Base-by-base conservation (phyloP, 2,888 invertebrate genomes). In the Ornithoptera priamus region DNA sequence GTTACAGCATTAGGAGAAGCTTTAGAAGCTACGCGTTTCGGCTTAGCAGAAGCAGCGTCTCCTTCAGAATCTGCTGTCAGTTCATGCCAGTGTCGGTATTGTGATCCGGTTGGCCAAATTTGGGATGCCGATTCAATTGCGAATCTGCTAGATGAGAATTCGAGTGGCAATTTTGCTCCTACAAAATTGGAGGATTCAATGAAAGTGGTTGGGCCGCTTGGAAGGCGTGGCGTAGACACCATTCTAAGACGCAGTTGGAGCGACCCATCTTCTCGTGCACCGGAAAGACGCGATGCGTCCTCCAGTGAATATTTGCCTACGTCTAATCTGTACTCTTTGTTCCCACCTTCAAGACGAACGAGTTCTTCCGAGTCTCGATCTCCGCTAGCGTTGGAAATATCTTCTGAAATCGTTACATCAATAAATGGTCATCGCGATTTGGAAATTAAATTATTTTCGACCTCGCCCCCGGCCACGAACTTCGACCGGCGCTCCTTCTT, bases 371-470 rank as follows among this genome's bases (percentile, higher is more conserved):
- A 89, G 77, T 89, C 88, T 70, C 89, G 85, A 75, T 92, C 85
- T 78, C 88, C 89, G 64, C 91, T 87, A 74, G 90, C 88, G 73
- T 88, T 96, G 77, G 95, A 96, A 85, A 96, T 96, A 71, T 95
- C 96, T 50, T 96, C 96, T 53, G 95, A 96, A 81, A 96, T 96
- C 77, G 95, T 96, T 75, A 96, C 96, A 39, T 96, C 96, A 61
- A 94, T 94, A 76, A 95, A 96, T 82, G 96, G 96, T 62, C 96
- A 96, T 82, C 93, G 96, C 72, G 96, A 96, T 86, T 89, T 96
- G 82, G 96, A 96, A 89, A 96, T 96, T 77, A 96, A 95, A 84
- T 95, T 96, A 87, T 96, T 95, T 87, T 95, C 95, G 76, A 93
- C 94, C 77, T 93, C 94, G 81, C 93, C 93, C 74, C 86, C 92